Base-by-base conservation (phyloP, 2,888 invertebrate species). In the Pharmacophagus antenor region DNA sequence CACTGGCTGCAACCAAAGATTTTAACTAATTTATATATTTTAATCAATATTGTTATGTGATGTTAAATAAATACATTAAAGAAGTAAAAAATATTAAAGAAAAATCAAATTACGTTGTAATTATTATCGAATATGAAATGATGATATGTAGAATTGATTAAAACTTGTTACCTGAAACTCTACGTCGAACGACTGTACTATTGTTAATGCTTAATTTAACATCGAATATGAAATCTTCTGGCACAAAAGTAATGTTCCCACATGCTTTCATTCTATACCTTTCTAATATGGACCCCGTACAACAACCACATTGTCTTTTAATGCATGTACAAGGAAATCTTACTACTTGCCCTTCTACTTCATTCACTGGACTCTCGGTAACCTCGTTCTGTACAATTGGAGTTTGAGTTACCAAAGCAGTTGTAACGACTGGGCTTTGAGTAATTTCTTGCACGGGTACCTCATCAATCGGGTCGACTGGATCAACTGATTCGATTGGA, bases 201-300 rank as follows among this genome's bases (percentile, higher is more conserved):
- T 95, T 93, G 70, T 96, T 96, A 71, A 96, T 92, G 56, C 91
- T 91, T 78, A 96, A 85, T 67, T 92, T 93, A 22, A 95, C 91
- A 62, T 95, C 95, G 75, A 96, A 94, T 25, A 95, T 93, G 77
- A 96, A 96, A 67, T 96, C 96, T 69, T 96, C 96, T 0, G 96
- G 95, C 20, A 94, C 91, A 74, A 96, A 96, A 12, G 93, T 93
- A 22, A 96, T 89, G 73, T 96, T 95, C 46, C 95, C 93, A 78
- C 96, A 96, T 20, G 94, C 94, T 74, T 94, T 95, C 87, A 95
- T 94, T 64, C 92, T 92, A 69, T 94, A 92, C 44, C 92, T 84
- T 61, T 93, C 91, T 67, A 94, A 78, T 51, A 95, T 80, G 57
- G 93, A 86, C 17, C 93, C 93, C 1, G 94, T 94, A 70, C 95